phyloP scores from a whole-genome alignment of 2,888 invertebrate species.

The Euplagia quadripunctaria region DNA sequence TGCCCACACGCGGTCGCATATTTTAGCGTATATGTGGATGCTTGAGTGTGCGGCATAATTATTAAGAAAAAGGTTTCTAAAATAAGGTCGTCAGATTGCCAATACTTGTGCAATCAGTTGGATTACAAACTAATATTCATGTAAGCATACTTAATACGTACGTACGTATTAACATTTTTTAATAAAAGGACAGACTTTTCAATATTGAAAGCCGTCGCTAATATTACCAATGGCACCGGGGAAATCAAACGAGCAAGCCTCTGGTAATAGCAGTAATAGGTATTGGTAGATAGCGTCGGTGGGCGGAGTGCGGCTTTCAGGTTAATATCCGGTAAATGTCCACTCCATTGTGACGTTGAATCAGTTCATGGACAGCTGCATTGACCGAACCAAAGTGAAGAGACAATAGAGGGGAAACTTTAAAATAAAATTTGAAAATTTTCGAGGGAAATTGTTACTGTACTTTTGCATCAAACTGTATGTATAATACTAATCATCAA shows the following conservation, averaged over 20 bases:
- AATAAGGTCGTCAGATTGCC: too few relatives aligned
- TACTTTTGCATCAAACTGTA: too few relatives aligned
- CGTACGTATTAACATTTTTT: background rate
- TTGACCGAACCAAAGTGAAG: background rate
- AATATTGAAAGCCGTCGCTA: background rate
- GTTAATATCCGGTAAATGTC: conserved; percentile 13
- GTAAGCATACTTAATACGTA: too few relatives aligned
- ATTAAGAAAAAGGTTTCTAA: too few relatives aligned
- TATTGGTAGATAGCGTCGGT: background rate
- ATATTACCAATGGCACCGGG: background rate
- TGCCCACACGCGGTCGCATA: too few relatives aligned
- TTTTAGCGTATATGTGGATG: too few relatives aligned
- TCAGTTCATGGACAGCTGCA: background rate
- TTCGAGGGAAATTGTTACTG: background rate
- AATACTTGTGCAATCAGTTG: too few relatives aligned
- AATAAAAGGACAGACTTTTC: background rate
- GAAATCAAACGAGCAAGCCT: conserved; percentile 9
- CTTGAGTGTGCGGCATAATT: too few relatives aligned
- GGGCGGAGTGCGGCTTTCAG: background rate
- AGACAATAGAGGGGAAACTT: background rate
- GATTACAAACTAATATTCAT: too few relatives aligned
- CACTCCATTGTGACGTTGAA: background rate
- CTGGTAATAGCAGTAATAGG: background rate
- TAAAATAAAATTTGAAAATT: background rate
- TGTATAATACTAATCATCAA: too few relatives aligned